These are phyloP conservation scores for Drosophila niveifrons DNA, from an alignment of 2,888 invertebrate genomes.

Conservation along the genomic window DNA sequence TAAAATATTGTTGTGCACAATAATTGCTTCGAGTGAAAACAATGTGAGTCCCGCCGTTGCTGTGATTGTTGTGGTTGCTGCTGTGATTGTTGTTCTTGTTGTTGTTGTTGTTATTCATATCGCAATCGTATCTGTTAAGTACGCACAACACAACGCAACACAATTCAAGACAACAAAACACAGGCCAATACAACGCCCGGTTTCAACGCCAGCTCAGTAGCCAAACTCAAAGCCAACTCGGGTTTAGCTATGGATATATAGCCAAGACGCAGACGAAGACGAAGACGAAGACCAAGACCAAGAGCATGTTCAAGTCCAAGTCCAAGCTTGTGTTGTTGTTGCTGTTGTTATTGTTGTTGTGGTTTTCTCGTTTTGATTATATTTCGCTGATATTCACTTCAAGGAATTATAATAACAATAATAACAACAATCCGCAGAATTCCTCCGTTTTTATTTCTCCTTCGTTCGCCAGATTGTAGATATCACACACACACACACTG, in stretches of 20 bases:
- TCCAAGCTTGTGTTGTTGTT: conserved; percentile 28
- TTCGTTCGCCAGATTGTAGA: conserved; percentile 80
- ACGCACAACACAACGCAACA: conserved; percentile 56
- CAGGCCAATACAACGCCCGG: conserved; percentile 7
- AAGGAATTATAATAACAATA: conserved; percentile 85
- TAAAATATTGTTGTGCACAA: conserved; percentile 51
- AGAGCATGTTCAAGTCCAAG: conserved; percentile 47
- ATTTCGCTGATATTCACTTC: conserved; percentile 84
- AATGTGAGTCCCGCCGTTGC: conserved; percentile 61
- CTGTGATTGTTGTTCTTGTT: conserved; percentile 40
- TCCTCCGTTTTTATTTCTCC: conserved; percentile 75
- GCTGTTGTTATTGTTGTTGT: conserved; percentile 39
- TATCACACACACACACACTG: conserved; percentile 65
- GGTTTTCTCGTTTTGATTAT: conserved; percentile 81
- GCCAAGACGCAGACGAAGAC: conserved; percentile 21
- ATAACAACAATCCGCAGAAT: conserved; percentile 85
- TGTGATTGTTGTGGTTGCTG: conserved; percentile 33
- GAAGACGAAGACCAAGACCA: conserved; percentile 15
- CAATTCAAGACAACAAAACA: conserved; percentile 2
- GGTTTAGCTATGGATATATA: conserved; percentile 21
- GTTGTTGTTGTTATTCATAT: conserved; percentile 46
- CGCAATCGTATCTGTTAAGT: conserved; percentile 59
- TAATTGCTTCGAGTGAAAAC: conserved; percentile 80
- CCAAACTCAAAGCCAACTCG: conserved; percentile 19
- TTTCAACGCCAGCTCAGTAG: conserved; percentile 61